Conservation (phyloP, 2,113 vertebrate species). For the Catharus fuscescens region DNA sequence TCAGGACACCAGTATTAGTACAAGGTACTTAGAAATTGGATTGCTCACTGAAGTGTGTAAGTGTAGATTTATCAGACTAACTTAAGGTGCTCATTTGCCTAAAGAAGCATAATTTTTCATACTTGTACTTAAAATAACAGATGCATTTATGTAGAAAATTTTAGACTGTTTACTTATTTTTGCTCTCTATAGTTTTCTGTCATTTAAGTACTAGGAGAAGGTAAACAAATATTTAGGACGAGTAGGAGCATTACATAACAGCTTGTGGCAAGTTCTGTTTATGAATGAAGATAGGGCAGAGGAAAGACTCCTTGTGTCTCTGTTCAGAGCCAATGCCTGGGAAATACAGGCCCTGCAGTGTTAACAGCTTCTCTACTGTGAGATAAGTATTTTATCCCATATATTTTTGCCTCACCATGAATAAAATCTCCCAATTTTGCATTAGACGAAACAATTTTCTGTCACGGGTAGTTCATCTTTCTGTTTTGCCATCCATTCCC, state of each 20-base stretch:
- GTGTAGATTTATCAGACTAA: slow-evolving; percentile 25
- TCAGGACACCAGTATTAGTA: slow-evolving; percentile 4
- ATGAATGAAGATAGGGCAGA: not conserved
- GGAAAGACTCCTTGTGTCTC: not conserved
- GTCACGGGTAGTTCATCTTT: not conserved
- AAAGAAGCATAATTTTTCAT: slow-evolving; percentile 32
- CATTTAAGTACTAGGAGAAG: not conserved
- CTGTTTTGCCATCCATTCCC: not conserved
- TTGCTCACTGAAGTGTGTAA: slow-evolving; percentile 34
- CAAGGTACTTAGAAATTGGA: slow-evolving; percentile 30
- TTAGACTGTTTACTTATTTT: not conserved
- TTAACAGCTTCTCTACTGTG: not conserved
- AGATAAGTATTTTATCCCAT: not conserved
- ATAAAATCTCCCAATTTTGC: not conserved
- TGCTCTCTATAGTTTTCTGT: not conserved
- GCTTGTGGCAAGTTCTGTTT: not conserved
- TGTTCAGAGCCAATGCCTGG: not conserved
- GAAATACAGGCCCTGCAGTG: not conserved
- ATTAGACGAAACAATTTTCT: not conserved
- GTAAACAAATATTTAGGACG: not conserved
- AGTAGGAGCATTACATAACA: not conserved
- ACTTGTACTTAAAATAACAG: not conserved
- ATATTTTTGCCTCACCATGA: not conserved
- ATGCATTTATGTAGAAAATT: not conserved
- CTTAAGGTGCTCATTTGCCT: slow-evolving; percentile 41